phyloP scores from a whole-genome alignment of 2,888 invertebrate species.

The Spatulosminthurus flaviceps region DNA sequence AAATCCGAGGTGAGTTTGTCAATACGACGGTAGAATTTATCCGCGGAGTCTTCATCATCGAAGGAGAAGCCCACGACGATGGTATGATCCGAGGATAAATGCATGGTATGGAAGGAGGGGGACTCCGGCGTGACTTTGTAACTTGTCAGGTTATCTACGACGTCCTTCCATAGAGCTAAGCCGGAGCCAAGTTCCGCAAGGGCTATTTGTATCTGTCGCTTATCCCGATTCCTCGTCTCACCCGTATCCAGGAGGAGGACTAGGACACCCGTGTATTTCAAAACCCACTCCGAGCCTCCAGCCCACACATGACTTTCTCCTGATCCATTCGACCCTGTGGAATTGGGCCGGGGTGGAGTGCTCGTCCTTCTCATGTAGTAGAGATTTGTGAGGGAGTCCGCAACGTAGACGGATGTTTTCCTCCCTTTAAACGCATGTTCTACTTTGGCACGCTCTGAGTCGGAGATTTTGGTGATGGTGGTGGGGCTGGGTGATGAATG shows the following conservation, averaged over 20 bases:
- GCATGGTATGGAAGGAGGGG: slow-evolving; percentile 79
- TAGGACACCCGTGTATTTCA: slow-evolving; percentile 81
- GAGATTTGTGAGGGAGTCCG: slow-evolving; percentile 78
- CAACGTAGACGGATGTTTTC: slow-evolving; percentile 81
- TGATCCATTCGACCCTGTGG: slow-evolving; percentile 53
- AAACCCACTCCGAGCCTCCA: slow-evolving; percentile 72
- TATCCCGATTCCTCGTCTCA: slow-evolving; percentile 75
- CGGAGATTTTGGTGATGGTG: slow-evolving; percentile 65
- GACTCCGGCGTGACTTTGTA: slow-evolving; percentile 73
- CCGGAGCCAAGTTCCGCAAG: slow-evolving; percentile 82
- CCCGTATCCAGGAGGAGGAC: slow-evolving; percentile 81
- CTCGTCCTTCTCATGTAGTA: slow-evolving; percentile 71
- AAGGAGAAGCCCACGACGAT: slow-evolving; percentile 82
- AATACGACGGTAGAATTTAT: slow-evolving; percentile 76
- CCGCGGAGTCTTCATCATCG: slow-evolving; percentile 77
- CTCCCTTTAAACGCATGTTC: slow-evolving; percentile 80
- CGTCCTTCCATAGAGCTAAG: slow-evolving; percentile 83
- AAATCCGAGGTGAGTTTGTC: slow-evolving; percentile 78
- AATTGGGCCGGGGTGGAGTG: slow-evolving; percentile 55
- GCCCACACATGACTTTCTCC: slow-evolving; percentile 38
- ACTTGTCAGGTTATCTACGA: slow-evolving; percentile 79
- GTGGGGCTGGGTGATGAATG: slow-evolving; percentile 50
- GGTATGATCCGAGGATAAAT: slow-evolving; percentile 79
- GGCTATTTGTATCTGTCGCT: slow-evolving; percentile 76
- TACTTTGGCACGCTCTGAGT: slow-evolving; percentile 75